A percentile compares a stretch with the other conserved stretches of the same genome.
These are phyloP conservation scores for Tyto alba DNA, from an alignment of 2,113 vertebrate genomes.

Conservation along the genomic window DNA sequence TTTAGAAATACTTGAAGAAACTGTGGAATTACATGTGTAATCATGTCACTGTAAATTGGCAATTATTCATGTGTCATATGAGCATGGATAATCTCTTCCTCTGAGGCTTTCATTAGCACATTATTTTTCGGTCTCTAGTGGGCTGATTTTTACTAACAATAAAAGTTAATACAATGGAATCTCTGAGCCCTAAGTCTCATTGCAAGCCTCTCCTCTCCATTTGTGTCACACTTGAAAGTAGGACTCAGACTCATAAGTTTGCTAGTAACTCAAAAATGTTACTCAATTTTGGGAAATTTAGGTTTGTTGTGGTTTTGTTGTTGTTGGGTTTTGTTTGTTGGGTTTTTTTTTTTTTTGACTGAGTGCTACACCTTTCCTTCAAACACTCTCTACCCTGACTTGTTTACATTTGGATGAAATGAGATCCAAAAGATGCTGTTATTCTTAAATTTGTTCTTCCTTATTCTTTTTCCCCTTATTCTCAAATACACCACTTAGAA, in stretches of 20 bases:
- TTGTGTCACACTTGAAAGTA: not conserved
- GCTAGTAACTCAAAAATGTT: not conserved
- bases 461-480: not conserved
- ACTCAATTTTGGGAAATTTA: not conserved
- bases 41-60: not conserved
- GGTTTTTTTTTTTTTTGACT: not conserved
- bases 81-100: not conserved
- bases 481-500: not conserved
- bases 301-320: fast-evolving
- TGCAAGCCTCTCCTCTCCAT: not conserved
- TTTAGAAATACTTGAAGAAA: not conserved
- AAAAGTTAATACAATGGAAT: not conserved
- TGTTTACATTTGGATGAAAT: not conserved
- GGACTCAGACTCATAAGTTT: not conserved
- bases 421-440: not conserved
- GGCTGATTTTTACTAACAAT: not conserved
- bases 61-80: not conserved
- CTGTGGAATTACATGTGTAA: not conserved
- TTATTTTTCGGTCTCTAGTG: not conserved
- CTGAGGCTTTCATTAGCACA: not conserved
- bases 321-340: not conserved
- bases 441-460: not conserved
- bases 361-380: not conserved
- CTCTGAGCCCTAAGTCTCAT: not conserved
- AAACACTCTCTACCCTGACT: not conserved